Conservation (phyloP, 2,888 invertebrate genomes). For the Dugesia japonica region DNA sequence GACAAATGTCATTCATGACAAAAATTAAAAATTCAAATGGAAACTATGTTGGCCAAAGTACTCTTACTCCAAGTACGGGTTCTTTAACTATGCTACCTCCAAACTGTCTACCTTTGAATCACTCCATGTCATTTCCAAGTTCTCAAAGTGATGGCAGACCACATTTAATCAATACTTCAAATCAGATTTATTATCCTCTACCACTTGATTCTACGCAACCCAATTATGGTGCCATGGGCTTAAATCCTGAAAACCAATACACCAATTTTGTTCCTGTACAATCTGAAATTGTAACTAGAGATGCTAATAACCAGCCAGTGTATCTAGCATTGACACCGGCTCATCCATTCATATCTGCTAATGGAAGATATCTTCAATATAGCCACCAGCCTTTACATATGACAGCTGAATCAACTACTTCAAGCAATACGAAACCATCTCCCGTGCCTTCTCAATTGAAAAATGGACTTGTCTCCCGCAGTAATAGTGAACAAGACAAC, state of each 20-base stretch:
- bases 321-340: background rate
- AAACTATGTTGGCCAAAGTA: background rate
- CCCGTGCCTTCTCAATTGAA: background rate
- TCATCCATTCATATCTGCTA: background rate
- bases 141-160: background rate
- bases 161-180: background rate
- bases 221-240: background rate
- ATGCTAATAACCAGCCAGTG: background rate
- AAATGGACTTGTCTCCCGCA: background rate
- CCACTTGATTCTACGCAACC: background rate
- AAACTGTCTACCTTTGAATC: background rate
- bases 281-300: background rate
- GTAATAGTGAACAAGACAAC: background rate
- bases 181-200: background rate
- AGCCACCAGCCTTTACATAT: background rate
- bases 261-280: background rate
- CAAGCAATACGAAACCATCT: background rate
- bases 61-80: background rate
- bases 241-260: background rate
- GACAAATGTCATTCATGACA: constrained; percentile 7
- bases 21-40: background rate
- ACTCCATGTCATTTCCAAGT: background rate
- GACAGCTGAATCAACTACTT: background rate
- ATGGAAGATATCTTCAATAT: background rate
- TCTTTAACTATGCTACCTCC: background rate